Conservation (phyloP, 2,113 vertebrate genomes). For the Coreoperca whiteheadi region DNA sequence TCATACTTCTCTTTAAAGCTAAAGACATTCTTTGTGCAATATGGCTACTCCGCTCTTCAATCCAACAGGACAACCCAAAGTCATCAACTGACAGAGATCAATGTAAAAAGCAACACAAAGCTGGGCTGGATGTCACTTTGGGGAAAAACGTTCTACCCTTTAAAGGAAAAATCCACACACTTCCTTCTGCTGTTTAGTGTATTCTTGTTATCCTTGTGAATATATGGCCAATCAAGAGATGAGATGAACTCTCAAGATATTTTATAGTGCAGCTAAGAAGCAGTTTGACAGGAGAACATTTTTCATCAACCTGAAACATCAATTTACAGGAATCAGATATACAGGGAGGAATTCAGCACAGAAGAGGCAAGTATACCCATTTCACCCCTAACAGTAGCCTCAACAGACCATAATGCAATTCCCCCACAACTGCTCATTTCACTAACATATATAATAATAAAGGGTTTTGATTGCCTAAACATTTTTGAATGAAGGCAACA, state of each 20-base stretch:
- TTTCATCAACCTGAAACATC: background rate
- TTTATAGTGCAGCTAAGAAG: conserved; percentile 1
- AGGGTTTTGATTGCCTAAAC: background rate
- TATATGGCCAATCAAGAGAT: background rate
- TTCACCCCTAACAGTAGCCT: background rate
- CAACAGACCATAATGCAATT: background rate
- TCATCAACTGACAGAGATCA: background rate
- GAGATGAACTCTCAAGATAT: background rate
- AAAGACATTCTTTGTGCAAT: conserved; percentile 8
- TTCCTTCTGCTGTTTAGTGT: background rate
- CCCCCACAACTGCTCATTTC: background rate
- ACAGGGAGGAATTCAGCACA: background rate
- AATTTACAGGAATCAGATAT: background rate
- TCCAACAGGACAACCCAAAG: background rate
- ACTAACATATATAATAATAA: background rate
- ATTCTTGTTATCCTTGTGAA: background rate
- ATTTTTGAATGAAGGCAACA: background rate
- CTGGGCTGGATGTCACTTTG: conserved; percentile 4
- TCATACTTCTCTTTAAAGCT: conserved; percentile 5
- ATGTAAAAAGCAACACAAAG: background rate
- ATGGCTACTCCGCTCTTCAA: background rate
- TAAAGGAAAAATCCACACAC: conserved; percentile 23
- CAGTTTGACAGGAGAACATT: background rate
- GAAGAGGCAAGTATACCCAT: background rate
- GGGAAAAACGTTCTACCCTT: background rate